Percentiles rank a stretch among this genome's conserved stretches.
phyloP scores from a whole-genome alignment of 2,113 vertebrate genomes.

The Vulpes lagopus region DNA sequence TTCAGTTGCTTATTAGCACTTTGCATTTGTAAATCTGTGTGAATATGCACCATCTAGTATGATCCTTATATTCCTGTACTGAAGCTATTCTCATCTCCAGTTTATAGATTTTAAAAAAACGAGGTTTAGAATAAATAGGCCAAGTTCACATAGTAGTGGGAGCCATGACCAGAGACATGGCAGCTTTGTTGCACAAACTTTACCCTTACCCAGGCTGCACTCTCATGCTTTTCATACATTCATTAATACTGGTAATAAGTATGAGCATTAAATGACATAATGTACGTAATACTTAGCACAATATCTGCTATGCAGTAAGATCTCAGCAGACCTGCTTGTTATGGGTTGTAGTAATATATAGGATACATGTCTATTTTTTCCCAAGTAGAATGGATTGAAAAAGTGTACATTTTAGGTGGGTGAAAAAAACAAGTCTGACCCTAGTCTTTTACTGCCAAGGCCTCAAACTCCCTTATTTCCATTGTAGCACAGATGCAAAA shows the following conservation, averaged over 20 bases:
- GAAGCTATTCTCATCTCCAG: background rate
- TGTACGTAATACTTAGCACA: background rate
- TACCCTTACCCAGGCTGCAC: background rate
- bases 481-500: background rate
- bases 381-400: background rate
- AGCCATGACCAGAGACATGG: background rate
- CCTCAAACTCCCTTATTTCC: background rate
- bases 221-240: background rate
- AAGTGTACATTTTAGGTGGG: background rate
- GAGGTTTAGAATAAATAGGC: background rate
- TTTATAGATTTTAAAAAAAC: background rate
- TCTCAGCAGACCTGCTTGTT: background rate
- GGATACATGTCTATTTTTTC: background rate
- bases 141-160: background rate
- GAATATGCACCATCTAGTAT: background rate
- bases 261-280: background rate
- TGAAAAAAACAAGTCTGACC: constrained; percentile 4
- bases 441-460: background rate
- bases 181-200: background rate
- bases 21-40: background rate
- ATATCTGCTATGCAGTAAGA: background rate
- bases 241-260: background rate
- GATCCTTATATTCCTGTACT: background rate
- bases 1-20: background rate
- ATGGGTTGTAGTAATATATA: background rate